Base-by-base conservation (phyloP, 1,140 invertebrate species). In the Goniozus legneri region DNA sequence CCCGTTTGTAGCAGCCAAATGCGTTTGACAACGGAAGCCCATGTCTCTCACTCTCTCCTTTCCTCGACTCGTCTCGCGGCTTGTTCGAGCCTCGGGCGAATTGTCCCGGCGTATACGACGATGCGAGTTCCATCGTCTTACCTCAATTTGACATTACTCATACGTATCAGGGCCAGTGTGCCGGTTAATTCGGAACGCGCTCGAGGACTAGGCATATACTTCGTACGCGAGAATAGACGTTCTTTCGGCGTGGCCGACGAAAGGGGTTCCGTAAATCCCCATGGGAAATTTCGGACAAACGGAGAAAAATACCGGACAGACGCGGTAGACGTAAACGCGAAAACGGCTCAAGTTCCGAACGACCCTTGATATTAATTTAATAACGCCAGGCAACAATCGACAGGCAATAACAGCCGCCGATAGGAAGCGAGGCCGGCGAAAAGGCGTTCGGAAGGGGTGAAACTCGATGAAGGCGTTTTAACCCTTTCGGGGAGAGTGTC, bases 1-100 rank as follows among this genome's bases (percentile, higher is more conserved):
- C 62, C 50, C 68, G 71, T 75, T 75, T 75, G 71, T 72, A 70
- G 60, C 58, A 67, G 54, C 65, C 71, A 73, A 76, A 71, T 76
- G 72, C 71, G 62, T 76, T 76, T 76, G 73, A 76, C 72, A 75
- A 76, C 70, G 64, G 66, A 64, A 73, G 65, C 61, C 55, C 54
- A 59, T 67, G 62, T 65, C 60, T 63, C 60, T 61, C 65, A n/a
- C n/a, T n/a, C n/a, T n/a, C n/a, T n/a, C n/a, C n/a, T n/a, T n/a
- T n/a, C n/a, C n/a, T n/a, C n/a, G n/a, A n/a, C n/a, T n/a, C n/a
- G n/a, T n/a, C 64, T 65, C 62, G 58, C 56, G 50, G 44, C 38
- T 36, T 41, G 40, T 35, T 63, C 58, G 60, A 50, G 65, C 69
- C 62, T 50, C 36, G 40, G 57, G 69, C 65, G 33, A 39, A 44